phyloP scores from a whole-genome alignment of 2,113 vertebrate genomes.

The Chamaea fasciata region DNA sequence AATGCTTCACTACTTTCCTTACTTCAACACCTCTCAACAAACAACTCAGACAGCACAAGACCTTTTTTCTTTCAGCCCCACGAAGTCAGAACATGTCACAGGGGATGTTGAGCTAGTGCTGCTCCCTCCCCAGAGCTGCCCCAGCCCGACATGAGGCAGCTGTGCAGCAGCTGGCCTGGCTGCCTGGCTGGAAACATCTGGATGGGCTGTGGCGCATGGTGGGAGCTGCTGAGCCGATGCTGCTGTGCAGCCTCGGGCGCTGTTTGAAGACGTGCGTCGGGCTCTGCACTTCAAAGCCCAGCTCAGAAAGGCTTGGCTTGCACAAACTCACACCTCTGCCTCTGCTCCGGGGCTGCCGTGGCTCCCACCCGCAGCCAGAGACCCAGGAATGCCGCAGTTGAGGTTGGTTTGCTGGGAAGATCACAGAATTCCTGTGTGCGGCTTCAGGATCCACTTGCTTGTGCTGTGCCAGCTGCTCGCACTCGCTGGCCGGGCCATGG shows the following conservation, averaged over 20 bases:
- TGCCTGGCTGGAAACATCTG: conserved; percentile 63
- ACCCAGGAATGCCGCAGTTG: fast-evolving
- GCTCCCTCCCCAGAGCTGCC: neutral
- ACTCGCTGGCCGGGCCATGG: fast-evolving
- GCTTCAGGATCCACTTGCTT: neutral
- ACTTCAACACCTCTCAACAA: neutral
- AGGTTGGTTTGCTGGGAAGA: neutral
- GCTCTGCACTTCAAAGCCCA: conserved; percentile 18
- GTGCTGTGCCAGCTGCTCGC: neutral
- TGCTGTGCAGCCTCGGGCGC: conserved; percentile 34
- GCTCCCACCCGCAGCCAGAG: neutral
- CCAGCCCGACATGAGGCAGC: conserved; percentile 44
- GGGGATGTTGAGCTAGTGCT: neutral
- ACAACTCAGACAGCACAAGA: neutral
- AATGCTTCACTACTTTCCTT: neutral
- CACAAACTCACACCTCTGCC: neutral
- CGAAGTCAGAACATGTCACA: neutral
- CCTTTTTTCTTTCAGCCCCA: neutral
- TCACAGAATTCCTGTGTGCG: fast-evolving
- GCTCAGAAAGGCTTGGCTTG: conserved; percentile 25
- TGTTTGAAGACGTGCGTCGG: neutral
- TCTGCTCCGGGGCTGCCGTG: neutral
- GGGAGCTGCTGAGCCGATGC: neutral
- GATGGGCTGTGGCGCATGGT: neutral
- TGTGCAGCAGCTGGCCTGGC: conserved; percentile 66